A percentile compares a stretch with the other conserved stretches of the same genome.
Evolutionary conservation across 2,113 vertebrate species (phyloP).

Genomic region (Promerops cafer): DNA sequence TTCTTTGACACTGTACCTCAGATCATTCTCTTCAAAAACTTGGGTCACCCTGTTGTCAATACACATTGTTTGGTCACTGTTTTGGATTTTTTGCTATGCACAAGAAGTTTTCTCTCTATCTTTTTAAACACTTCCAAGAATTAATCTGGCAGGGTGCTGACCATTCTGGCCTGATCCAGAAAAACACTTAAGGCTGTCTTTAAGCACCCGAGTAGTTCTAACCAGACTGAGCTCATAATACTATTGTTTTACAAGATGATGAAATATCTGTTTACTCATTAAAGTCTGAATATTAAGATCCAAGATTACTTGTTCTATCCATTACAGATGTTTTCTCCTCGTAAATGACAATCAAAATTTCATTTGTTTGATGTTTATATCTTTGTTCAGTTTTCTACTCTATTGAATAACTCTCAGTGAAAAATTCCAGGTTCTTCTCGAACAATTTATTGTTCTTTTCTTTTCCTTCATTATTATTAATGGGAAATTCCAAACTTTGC

Average conservation of each 20-base stretch:
- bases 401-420: slow-evolving; percentile 19
- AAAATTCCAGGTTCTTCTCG: slow-evolving; percentile 52
- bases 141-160: slow-evolving; percentile 41
- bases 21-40: slow-evolving; percentile 32
- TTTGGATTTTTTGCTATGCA: slow-evolving; percentile 49
- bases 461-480: slow-evolving; percentile 58
- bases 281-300: slow-evolving; percentile 63
- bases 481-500: slow-evolving; percentile 50
- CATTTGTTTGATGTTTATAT: slow-evolving; percentile 60
- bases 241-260: slow-evolving; percentile 66
- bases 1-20: neutral
- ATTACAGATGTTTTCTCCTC: slow-evolving; percentile 64
- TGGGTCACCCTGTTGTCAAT: neutral
- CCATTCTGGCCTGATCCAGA: slow-evolving; percentile 56
- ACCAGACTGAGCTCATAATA: slow-evolving; percentile 57
- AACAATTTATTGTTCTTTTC: slow-evolving; percentile 46
- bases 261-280: slow-evolving; percentile 67
- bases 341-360: slow-evolving; percentile 63
- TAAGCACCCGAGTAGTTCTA: slow-evolving; percentile 46
- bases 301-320: slow-evolving; percentile 50
- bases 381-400: slow-evolving; percentile 35
- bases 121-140: slow-evolving; percentile 40
- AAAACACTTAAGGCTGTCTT: slow-evolving; percentile 57
- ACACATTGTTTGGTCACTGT: neutral
- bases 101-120: slow-evolving; percentile 23